Evolutionary conservation across 2,888 invertebrate genomes (phyloP), one percentile per base, ranked within the genome.

Genomic region (Polydesmus complanatus): DNA sequence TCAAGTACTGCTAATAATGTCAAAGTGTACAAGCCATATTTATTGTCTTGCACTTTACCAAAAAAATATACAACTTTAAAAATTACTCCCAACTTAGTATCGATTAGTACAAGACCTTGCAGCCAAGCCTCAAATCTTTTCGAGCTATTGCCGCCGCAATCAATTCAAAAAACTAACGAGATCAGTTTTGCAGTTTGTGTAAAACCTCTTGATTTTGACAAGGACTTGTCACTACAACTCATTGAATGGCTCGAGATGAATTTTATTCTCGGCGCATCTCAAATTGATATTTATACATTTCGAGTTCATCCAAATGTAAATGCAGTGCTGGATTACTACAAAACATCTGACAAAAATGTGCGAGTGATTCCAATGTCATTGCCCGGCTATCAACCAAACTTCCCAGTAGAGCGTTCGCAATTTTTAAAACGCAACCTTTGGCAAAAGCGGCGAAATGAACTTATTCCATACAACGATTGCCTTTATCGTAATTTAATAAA

Each of bases 381-480:
- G 70, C 80, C 80, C 60, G 78, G 78, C 14, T 71, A 74, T 60
- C 72, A 75, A 60, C 78, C 79, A 1, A 78, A 77, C 63, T 54
- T 68, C 14, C 73, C 74, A 11, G 64, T 64, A 1, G 68, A 68
- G 23, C 70, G 78, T 48, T 71, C 75, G 37, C 65, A 67, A 1
- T 75, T 75, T 62, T 71, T 79, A 23, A 70, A 71, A 65, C 69
- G 73, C 25, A 75, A 79, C 65, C 69, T 80, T 47, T 86, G 85
- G 80, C 84, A 85, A 70, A 81, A 85, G 68, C 77, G 86, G 67
- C 80, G 80, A 60, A 77, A 85, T 73, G 86, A 87, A 70, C 74
- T 87, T 37, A 78, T 86, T 64, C 81, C 85, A 0, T 87, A 86
- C 72, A 87, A 87, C 71, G 85, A 86, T 71, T 87, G 86, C 70